Evolutionary conservation across 1,140 invertebrate species (phyloP).

Genomic region (Drosophila pachea): DNA sequence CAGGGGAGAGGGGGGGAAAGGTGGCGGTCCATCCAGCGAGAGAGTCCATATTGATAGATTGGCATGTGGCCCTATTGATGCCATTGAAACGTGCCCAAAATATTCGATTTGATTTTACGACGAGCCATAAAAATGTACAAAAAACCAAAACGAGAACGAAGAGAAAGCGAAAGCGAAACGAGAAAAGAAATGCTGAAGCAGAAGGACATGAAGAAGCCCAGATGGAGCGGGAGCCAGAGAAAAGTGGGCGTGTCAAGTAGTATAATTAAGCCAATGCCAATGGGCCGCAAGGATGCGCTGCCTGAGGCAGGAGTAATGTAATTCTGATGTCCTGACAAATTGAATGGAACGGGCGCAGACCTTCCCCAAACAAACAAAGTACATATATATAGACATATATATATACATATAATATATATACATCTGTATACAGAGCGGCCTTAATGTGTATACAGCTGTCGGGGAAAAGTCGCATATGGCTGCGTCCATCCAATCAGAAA

Average conservation of each 20-base stretch:
- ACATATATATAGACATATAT: neutral
- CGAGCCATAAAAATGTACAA: conserved; percentile 37
- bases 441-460: conserved; percentile 4
- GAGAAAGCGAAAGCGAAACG: neutral
- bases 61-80: conserved; percentile 50
- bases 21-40: neutral
- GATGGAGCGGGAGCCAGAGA: too few species aligned
- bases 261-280: conserved; percentile 39
- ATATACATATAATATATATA: neutral
- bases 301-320: conserved; percentile 52
- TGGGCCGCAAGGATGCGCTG: neutral
- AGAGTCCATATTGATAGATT: conserved; percentile 51
- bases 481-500: conserved; percentile 36
- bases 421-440: neutral
- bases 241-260: conserved; percentile 25
- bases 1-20: neutral
- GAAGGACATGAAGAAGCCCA: too few species aligned
- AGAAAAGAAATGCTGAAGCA: neutral
- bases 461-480: conserved; percentile 24
- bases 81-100: conserved; percentile 71
- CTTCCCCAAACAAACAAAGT: neutral
- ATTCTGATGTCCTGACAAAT: conserved; percentile 67
- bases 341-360: conserved; percentile 38
- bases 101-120: conserved; percentile 64
- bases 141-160: neutral